A percentile compares a stretch with the other conserved stretches of the same genome.
Conservation (phyloP, 2,797 vertebrate species). For the Philypnodon macrostomus region DNA sequence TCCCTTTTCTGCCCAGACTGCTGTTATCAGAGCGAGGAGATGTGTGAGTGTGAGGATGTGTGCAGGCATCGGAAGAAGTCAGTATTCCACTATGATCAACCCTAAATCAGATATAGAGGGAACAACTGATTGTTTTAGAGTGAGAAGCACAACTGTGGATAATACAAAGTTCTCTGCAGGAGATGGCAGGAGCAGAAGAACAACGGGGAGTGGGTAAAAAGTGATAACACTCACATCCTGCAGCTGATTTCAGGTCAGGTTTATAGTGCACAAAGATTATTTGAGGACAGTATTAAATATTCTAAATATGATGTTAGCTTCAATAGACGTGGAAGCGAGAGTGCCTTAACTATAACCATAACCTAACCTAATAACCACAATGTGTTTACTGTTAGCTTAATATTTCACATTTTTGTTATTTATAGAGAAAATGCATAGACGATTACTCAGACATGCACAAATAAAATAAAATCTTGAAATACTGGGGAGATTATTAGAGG, state of each 20-base stretch:
- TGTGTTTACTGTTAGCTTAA: no score
- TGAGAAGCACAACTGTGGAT: slow-evolving; percentile 8
- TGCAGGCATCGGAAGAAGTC: slow-evolving; percentile 37
- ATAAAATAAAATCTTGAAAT: no score
- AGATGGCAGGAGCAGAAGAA: slow-evolving; percentile 14
- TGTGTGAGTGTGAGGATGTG: slow-evolving; percentile 22
- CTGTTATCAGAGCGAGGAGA: slow-evolving; percentile 58
- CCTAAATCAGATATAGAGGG: slow-evolving; percentile 52
- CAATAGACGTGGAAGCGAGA: no score
- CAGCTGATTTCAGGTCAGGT: neutral
- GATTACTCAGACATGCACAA: no score
- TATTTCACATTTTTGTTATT: no score
- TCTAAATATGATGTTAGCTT: no score
- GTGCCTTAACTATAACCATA: no score
- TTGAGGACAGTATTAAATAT: no score
- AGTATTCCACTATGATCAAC: slow-evolving; percentile 43
- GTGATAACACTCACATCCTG: neutral
- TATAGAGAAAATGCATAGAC: no score
- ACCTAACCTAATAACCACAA: no score
- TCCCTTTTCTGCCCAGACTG: slow-evolving; percentile 22
- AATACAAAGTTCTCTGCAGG: slow-evolving; percentile 23
- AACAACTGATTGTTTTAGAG: slow-evolving; percentile 31
- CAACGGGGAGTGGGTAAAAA: slow-evolving; percentile 1
- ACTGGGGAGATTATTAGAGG: no score
- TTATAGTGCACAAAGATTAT: neutral